Percentiles rank a stretch among this genome's conserved stretches.
phyloP scores from a whole-genome alignment of 2,888 invertebrate genomes.

The Phania funesta region DNA sequence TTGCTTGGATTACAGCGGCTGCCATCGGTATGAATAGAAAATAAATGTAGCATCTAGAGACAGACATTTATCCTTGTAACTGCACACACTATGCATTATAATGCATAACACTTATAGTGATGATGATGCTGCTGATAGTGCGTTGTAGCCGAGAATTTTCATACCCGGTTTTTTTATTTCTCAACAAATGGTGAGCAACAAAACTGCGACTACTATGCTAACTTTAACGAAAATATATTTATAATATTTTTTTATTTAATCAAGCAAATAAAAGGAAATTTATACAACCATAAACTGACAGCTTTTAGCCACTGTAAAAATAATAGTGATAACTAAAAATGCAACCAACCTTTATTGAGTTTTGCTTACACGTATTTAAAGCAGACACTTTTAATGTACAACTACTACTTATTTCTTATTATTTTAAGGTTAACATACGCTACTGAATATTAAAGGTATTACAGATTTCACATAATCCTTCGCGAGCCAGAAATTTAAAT shows the following conservation, averaged over 20 bases:
- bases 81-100: constrained; percentile 31
- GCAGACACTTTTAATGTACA: constrained; percentile 3
- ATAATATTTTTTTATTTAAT: too few relatives aligned
- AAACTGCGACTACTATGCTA: neutral
- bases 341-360: neutral
- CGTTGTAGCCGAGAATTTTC: constrained; percentile 49
- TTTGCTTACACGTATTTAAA: constrained; percentile 46
- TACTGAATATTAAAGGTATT: neutral
- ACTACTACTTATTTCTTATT: neutral
- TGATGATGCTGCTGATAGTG: constrained; percentile 2
- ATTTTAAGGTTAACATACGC: neutral
- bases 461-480: neutral
- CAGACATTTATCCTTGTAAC: constrained; percentile 50
- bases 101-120: constrained; percentile 50
- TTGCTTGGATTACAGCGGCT: neutral
- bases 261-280: constrained; percentile 28
- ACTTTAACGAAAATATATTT: neutral
- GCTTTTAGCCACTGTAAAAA: constrained; percentile 57
- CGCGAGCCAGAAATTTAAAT: neutral
- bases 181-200: neutral
- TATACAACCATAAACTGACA: constrained; percentile 60
- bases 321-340: constrained; percentile 6
- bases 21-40: neutral
- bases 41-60: constrained; percentile 26
- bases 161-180: neutral